A percentile compares a stretch with the other conserved stretches of the same genome.
phyloP scores from a whole-genome alignment of 2,113 vertebrate genomes.

The Chloropsis hardwickii region DNA sequence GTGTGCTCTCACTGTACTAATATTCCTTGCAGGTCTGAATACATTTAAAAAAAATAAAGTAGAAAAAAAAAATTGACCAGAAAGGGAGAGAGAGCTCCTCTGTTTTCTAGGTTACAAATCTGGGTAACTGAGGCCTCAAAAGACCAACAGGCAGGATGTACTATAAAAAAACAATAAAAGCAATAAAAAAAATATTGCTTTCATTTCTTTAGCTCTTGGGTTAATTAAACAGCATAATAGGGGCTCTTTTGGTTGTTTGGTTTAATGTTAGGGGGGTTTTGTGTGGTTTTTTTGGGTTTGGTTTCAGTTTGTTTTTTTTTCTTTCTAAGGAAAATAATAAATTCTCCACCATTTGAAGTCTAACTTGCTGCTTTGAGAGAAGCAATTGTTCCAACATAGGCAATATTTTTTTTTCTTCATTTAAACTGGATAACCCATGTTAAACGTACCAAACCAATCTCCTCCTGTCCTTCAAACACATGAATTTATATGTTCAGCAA shows the following conservation, averaged over 20 bases:
- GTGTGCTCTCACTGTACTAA: background rate
- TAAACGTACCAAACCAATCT: background rate
- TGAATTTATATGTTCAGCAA: background rate
- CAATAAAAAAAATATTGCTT: background rate
- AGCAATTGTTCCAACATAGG: background rate
- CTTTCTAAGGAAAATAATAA: background rate
- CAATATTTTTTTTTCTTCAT: background rate
- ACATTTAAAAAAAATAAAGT: background rate
- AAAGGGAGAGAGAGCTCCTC: background rate
- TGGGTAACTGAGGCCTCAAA: background rate
- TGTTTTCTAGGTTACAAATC: background rate
- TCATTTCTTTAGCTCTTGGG: background rate
- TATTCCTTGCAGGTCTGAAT: background rate
- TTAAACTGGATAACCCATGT: background rate
- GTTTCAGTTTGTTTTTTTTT: background rate
- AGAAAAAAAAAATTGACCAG: background rate
- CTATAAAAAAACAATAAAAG: too few species aligned
- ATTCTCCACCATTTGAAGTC: background rate
- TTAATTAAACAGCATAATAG: background rate
- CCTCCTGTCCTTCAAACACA: background rate
- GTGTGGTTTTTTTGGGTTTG: rapidly evolving
- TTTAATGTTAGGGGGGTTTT: background rate
- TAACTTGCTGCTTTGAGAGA: background rate
- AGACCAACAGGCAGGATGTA: background rate
- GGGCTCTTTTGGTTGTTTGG: rapidly evolving